Evolutionary conservation across 2,888 invertebrate genomes (phyloP), one percentile per base, ranked within the genome.

Genomic region (Drymonia ruficornis): DNA sequence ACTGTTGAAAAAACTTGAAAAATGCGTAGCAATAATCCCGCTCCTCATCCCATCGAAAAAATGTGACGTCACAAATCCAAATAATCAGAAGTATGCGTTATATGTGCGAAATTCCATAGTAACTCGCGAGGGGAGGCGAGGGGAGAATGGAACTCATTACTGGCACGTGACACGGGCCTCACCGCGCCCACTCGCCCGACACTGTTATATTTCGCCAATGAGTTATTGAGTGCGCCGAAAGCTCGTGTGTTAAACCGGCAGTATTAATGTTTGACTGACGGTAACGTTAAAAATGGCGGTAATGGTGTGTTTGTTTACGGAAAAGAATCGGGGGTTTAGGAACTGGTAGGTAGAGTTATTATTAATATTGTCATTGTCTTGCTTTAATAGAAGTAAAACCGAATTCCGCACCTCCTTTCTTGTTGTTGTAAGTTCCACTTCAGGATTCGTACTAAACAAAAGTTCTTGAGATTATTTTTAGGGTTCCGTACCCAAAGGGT

Each of bases 81-180:
- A 86, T 87, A 87, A 88, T 89, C 86, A 85, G 78, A 80, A 78
- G 81, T 76, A 78, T 78, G 70, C 74, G 76, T 81, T 78, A 83
- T 84, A 89, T 87, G 91, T 90, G 91, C 87, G 88, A 91, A 88
- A 91, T 91, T 89, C 87, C 89, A 83, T 83, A 81, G 83, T 80
- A 76, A 67, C 73, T 59, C 66, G 51, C 55, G 65, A 59, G 69
- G 75, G 80, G 76, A 75, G 84, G 70, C 72, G 58, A 81, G 84
- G 85, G 84, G 67, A 57, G 85, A 72, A 73, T 75, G 80, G 86
- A 81, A 89, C 91, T 92, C 91, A 91, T 92, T 92, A 92, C 86
- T 72, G 87, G 84, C 91, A 92, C 91, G 91, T 92, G 91, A 91
- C 89, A 90, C 89, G 84, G 34, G 75, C 81, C 80, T 78, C 76